Percentiles rank a stretch among this genome's conserved stretches.
phyloP scores from a whole-genome alignment of 2,113 vertebrate genomes.

The Scytalopus superciliaris region DNA sequence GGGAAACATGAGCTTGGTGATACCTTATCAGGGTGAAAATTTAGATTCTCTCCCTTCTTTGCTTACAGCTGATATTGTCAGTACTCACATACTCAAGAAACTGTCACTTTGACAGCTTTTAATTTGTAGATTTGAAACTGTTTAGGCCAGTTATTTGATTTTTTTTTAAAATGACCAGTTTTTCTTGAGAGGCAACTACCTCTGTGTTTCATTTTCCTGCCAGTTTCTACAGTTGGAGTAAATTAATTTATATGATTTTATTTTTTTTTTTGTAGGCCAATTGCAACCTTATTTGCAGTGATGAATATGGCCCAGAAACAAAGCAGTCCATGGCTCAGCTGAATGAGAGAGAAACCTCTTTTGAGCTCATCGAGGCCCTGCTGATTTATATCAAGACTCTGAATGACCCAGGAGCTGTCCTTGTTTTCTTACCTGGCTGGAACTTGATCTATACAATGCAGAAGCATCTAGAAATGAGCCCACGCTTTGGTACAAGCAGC shows the following conservation, averaged over 20 bases:
- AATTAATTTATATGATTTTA: neutral
- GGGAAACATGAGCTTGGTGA: neutral
- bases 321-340: constrained; percentile 87
- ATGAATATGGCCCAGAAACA: constrained; percentile 87
- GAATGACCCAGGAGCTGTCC: constrained; percentile 86
- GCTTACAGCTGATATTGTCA: neutral
- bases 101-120: neutral
- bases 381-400: constrained; percentile 92
- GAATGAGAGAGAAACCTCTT: constrained; percentile 92
- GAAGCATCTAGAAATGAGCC: constrained; percentile 90
- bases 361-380: constrained; percentile 93
- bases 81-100: neutral
- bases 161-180: neutral
- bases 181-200: neutral
- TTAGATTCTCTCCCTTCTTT: neutral
- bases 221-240: neutral
- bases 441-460: constrained; percentile 97
- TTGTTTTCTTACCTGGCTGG: constrained; percentile 95
- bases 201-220: neutral
- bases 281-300: constrained; percentile 87
- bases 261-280: constrained; percentile 77
- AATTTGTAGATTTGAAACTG: neutral
- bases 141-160: neutral
- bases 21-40: neutral
- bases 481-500: constrained; percentile 85